Base-by-base conservation (phyloP, 1,140 invertebrate genomes). In the Habropoda laboriosa region DNA sequence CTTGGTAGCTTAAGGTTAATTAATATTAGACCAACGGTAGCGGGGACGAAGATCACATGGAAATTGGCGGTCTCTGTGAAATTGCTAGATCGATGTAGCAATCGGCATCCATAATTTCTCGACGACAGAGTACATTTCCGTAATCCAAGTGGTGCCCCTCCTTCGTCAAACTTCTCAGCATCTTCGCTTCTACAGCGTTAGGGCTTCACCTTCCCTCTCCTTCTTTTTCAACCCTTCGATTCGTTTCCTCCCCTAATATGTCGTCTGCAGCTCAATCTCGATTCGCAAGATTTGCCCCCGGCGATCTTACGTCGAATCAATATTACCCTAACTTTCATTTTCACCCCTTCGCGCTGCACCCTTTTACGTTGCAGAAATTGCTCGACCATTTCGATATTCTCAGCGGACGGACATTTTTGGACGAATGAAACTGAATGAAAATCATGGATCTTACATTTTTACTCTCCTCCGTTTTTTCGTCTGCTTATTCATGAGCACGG, bases 1-100 rank as follows among this genome's bases (percentile, higher is more conserved):
- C 80, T 79, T 85, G 70, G 38, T 77, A 79, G 86, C 82, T 88
- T 86, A 86, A 83, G 73, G 80, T 89, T 88, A 89, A 89, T 89
- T 89, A 87, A 89, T 83, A 86, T 81, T 64, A 86, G 83, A 67
- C 76, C 58, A 47, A 78, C 73, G 49, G 68, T 32, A 55, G 35
- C 47, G 32, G 35, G 61, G 51, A 58, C 47, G 63, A 63, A 82
- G 63, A 80, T 82, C 70, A 75, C 74, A 61, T 81, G 74, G 77
- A 87, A 86, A 88, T 88, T 86, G 86, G 71, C 75, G 79, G 86
- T 83, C 80, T 80, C 76, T 24, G 76, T 71, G 79, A 88, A 87
- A 89, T 89, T 87, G 80, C 78, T 61, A 53, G 77, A 83, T 84
- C 77, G 67, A 87, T 81, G 81, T 42, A 64, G 80, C 76, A 86